Evolutionary conservation across 2,888 invertebrate species (phyloP).

Genomic region (Litoditis marina): DNA sequence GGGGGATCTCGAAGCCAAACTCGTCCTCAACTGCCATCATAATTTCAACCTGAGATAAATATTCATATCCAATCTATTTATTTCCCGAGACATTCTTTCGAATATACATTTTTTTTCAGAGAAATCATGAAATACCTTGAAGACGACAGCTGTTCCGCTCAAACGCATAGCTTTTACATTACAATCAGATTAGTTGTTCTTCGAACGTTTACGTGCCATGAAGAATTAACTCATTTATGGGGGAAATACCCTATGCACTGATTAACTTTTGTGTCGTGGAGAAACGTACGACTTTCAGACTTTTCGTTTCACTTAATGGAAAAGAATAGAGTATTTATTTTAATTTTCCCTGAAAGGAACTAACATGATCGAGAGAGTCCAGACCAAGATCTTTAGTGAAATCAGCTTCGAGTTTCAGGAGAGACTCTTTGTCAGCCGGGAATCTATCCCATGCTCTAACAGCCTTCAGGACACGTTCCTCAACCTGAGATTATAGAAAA

Average conservation of each 20-base stretch:
- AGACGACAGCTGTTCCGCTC: too few relatives aligned
- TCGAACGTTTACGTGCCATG: too few relatives aligned
- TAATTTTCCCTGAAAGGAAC: background rate
- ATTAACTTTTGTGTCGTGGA: constrained; percentile 2
- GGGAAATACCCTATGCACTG: too few relatives aligned
- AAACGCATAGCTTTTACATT: too few relatives aligned
- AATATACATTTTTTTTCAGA: too few relatives aligned
- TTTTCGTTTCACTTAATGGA: background rate
- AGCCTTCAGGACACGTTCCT: constrained; percentile 57
- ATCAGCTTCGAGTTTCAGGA: constrained; percentile 36
- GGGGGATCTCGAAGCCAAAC: constrained; percentile 70
- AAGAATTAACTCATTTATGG: too few relatives aligned
- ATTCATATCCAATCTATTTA: too few relatives aligned
- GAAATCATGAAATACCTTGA: too few relatives aligned
- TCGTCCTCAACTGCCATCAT: constrained; percentile 99
- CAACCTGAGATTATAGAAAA: constrained; percentile 41
- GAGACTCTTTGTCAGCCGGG: constrained; percentile 50
- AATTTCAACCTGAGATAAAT: constrained; percentile 75
- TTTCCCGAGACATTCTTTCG: too few relatives aligned
- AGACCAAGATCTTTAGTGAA: constrained; percentile 46
- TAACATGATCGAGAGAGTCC: constrained; percentile 48
- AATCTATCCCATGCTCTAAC: constrained; percentile 60
- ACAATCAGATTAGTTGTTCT: too few relatives aligned
- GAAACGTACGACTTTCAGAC: background rate
- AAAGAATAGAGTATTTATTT: background rate